Conservation (phyloP, 2,797 vertebrate genomes). For the Antennarius maculatus region DNA sequence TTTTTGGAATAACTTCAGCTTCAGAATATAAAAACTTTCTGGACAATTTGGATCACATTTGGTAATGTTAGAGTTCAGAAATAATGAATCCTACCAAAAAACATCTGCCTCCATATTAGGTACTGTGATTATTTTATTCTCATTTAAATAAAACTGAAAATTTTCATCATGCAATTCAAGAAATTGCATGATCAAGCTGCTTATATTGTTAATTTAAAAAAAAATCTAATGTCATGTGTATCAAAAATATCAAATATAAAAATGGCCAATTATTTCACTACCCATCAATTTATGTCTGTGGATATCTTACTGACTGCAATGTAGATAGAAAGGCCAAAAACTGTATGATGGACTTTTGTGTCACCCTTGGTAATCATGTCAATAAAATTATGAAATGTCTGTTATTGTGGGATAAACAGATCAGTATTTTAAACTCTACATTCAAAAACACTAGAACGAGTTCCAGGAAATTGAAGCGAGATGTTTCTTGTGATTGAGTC, state of each 20-base stretch:
- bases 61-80: not conserved
- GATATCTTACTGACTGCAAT: no score
- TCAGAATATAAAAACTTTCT: not conserved
- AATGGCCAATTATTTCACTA: no score
- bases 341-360: no score
- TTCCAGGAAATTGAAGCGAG: slow-evolving; percentile 10
- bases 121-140: no score
- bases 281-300: no score
- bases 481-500: slow-evolving; percentile 21
- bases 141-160: no score
- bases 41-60: not conserved
- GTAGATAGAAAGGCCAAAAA: no score
- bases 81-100: not conserved
- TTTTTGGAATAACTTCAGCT: not conserved
- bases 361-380: not conserved
- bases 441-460: not conserved
- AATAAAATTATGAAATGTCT: not conserved
- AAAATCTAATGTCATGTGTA: no score
- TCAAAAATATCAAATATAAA: not conserved
- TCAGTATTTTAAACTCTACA: not conserved
- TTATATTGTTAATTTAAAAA: no score
- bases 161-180: no score
- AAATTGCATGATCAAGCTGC: no score
- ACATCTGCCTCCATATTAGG: no score
- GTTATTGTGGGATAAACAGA: slow-evolving; percentile 7